Base-by-base conservation (phyloP, 2,113 vertebrate species). In the Ciconia maguari region DNA sequence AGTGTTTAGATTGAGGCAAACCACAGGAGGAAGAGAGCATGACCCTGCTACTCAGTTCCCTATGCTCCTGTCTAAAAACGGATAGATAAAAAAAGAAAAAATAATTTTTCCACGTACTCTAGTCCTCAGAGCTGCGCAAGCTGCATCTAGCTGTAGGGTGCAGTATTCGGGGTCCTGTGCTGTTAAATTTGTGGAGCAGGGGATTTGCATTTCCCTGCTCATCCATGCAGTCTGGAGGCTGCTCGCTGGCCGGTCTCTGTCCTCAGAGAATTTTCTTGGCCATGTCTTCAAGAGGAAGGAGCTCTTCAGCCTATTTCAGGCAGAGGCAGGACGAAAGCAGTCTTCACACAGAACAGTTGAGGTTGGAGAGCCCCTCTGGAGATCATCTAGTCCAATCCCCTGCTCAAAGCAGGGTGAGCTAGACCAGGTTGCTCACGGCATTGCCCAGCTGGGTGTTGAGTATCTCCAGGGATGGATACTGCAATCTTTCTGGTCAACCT, bases 1-100 rank as follows among this genome's bases (percentile, higher is more conserved):
- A 60, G 94, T 68, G 83, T 94, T 95, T 96, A 91, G 90, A 81
- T 55, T 96, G 89, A 93, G 97, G 93, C 75, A 94, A 87, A 93
- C 96, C 96, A 94, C 96, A 96, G 84, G 89, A 94, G 77, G 79
- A 91, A 94, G 46, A 94, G 54, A 95, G 58, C 55, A 54, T 94
- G 85, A 95, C 93, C 90, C 55, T 93, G 84, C 54, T 92, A 27
- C 84, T 91, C 78, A 34, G 54, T 93, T 95, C 83, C 93, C 91
- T 70, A 91, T 8, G 44, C 72, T 94, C 48, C 62, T 86, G 72
- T 94, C 86, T 95, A 94, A 95, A 96, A 97, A 94, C 12, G 10
- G 93, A 91, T 26, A 84, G 71, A 38, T 49, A 54, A 83, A 86
- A 91, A 69, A 70, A 70, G 17, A 41, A 87, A 68, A 66, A 85